phyloP scores from a whole-genome alignment of 2,113 vertebrate genomes.

The Raja brachyura region DNA sequence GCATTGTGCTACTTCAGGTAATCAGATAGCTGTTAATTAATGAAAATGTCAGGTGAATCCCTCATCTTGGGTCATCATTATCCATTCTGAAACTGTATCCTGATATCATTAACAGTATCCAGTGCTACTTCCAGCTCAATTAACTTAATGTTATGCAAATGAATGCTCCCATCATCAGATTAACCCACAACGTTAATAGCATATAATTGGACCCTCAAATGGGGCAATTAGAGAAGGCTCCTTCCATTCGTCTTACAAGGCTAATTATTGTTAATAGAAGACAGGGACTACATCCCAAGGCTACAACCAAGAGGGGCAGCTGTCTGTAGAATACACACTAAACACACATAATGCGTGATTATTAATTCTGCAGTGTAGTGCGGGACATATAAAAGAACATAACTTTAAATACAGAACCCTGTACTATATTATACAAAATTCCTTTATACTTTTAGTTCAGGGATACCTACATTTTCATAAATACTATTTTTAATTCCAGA shows the following conservation, averaged over 20 bases:
- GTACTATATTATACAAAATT: neutral
- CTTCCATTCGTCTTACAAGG: constrained; percentile 75
- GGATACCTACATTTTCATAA: neutral
- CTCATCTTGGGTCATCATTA: constrained; percentile 72
- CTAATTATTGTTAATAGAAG: constrained; percentile 67
- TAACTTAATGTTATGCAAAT: constrained; percentile 98
- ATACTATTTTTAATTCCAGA: constrained; percentile 10
- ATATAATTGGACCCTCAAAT: constrained; percentile 91
- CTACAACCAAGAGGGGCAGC: constrained; percentile 50
- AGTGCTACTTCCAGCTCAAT: constrained; percentile 73
- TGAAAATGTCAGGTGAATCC: constrained; percentile 84
- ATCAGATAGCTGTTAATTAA: constrained; percentile 89
- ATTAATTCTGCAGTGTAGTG: constrained; percentile 31
- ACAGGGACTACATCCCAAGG: constrained; percentile 51
- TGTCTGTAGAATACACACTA: constrained; percentile 51
- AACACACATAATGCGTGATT: constrained; percentile 39
- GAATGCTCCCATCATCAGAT: constrained; percentile 82
- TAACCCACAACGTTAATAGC: constrained; percentile 75
- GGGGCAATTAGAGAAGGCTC: constrained; percentile 82
- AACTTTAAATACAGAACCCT: constrained; percentile 5
- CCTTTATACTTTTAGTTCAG: neutral
- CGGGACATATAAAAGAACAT: constrained; percentile 3
- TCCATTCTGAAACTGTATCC: constrained; percentile 83
- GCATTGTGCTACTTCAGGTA: constrained; percentile 60
- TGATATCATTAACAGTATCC: constrained; percentile 58